Conservation (phyloP, 2,888 invertebrate species). For the Metellina segmentata region DNA sequence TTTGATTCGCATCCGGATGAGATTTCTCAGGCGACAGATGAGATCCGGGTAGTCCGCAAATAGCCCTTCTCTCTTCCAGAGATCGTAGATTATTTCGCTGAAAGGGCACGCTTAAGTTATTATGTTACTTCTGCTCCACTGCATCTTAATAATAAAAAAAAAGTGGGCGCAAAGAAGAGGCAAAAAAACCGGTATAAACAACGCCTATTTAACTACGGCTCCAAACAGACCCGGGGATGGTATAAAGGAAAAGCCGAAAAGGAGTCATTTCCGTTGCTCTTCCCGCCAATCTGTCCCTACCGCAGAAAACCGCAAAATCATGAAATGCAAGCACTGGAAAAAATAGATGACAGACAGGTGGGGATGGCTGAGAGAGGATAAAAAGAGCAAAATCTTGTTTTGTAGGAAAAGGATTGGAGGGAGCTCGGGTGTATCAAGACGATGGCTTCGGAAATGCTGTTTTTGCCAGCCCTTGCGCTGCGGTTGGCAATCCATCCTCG, state of each 20-base stretch:
- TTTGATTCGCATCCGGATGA: background rate
- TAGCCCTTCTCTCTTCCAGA: conserved; percentile 11
- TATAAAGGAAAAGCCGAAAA: conserved; percentile 35
- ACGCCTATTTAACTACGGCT: conserved; percentile 61
- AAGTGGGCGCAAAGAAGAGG: background rate
- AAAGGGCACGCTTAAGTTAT: conserved; percentile 52
- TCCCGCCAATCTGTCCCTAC: conserved; percentile 63
- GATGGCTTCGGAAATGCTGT: conserved; percentile 8
- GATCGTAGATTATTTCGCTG: conserved; percentile 37
- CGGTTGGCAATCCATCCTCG: conserved; percentile 53
- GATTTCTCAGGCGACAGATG: background rate
- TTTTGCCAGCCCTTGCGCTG: conserved; percentile 41
- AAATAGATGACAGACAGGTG: conserved; percentile 74
- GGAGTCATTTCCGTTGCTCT: conserved; percentile 68
- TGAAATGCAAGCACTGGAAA: conserved; percentile 20
- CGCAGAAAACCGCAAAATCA: conserved; percentile 66
- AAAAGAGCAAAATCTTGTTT: conserved; percentile 29
- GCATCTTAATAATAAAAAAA: conserved; percentile 2
- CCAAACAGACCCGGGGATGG: conserved; percentile 43
- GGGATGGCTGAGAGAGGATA: conserved; percentile 33
- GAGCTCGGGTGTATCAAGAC: conserved; percentile 16
- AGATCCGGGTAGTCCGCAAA: conserved; percentile 49
- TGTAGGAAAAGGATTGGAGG: conserved; percentile 7
- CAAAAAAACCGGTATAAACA: conserved; percentile 43
- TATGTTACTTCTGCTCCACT: conserved; percentile 29